These are phyloP conservation scores for Eremobia ochroleuca DNA, from an alignment of 2,888 invertebrate species.

Conservation along the genomic window DNA sequence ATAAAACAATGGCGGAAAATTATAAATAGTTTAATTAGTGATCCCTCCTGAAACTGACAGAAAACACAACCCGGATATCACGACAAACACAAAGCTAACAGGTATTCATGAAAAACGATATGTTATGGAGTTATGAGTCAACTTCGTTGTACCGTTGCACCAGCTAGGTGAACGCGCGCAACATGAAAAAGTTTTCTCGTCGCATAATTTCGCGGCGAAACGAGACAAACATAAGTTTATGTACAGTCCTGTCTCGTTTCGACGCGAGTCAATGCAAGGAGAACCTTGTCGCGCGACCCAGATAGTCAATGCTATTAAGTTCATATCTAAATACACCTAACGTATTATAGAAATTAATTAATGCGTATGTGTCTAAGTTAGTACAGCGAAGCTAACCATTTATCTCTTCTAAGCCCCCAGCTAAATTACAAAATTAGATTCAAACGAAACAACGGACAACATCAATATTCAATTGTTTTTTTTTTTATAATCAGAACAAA, in stretches of 20 bases:
- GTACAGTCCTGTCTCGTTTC: too few relatives aligned
- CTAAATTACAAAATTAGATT: constrained; percentile 9
- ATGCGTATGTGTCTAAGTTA: neutral
- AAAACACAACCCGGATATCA: constrained; percentile 58
- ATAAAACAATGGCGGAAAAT: constrained; percentile 82
- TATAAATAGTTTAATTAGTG: constrained; percentile 86
- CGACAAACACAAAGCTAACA: constrained; percentile 44
- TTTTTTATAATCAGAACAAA: constrained; percentile 23
- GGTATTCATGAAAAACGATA: constrained; percentile 16
- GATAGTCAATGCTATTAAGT: constrained; percentile 36
- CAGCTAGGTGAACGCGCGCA: neutral
- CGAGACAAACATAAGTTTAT: neutral
- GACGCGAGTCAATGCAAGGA: neutral
- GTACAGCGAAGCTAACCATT: constrained; percentile 26
- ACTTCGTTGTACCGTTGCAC: constrained; percentile 17
- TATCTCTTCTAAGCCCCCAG: neutral
- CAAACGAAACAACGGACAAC: constrained; percentile 20
- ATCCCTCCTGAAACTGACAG: constrained; percentile 77
- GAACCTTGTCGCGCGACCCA: neutral
- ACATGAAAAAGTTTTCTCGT: neutral
- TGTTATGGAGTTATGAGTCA: constrained; percentile 13
- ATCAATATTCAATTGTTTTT: constrained; percentile 31
- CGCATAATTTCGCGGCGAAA: neutral
- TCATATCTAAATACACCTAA: constrained; percentile 22
- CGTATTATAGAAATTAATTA: constrained; percentile 29